Conservation (phyloP, 23 tunicate genomes). For the Clavelina lepadiformis region DNA sequence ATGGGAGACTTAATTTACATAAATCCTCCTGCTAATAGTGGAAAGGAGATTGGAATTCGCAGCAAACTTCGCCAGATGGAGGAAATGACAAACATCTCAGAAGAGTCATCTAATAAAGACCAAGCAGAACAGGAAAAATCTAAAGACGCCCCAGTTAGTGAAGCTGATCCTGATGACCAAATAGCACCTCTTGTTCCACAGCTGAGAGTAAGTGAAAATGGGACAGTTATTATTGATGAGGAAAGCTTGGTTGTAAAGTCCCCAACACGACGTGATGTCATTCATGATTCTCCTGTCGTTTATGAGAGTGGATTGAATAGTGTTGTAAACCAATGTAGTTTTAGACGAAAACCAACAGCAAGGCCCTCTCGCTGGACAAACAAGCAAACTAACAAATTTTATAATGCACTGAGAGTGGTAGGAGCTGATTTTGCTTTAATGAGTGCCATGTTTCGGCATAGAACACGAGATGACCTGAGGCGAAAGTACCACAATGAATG, state of each 20-base stretch:
- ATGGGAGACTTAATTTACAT: conserved; percentile 83
- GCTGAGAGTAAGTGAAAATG: conserved; percentile 74
- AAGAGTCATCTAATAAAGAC: conserved; percentile 4
- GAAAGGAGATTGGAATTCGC: conserved; percentile 53
- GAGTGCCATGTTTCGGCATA: conserved; percentile 80
- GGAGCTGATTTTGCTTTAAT: conserved; percentile 82
- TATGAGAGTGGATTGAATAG: conserved; percentile 50
- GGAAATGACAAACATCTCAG: conserved; percentile 1
- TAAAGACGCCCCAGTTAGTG: too few species aligned
- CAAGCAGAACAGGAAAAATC: conserved; percentile 14
- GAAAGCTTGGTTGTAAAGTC: conserved; percentile 68
- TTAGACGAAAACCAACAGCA: conserved; percentile 30
- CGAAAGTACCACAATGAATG: conserved; percentile 56
- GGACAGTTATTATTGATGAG: conserved; percentile 70
- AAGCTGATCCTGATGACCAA: neutral
- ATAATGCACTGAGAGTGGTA: conserved; percentile 56
- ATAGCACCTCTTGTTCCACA: conserved; percentile 56
- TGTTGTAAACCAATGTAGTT: conserved; percentile 40
- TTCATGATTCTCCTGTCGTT: conserved; percentile 33
- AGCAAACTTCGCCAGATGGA: conserved; percentile 28
- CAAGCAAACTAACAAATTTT: conserved; percentile 67
- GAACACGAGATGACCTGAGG: conserved; percentile 54
- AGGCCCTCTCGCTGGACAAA: conserved; percentile 45
- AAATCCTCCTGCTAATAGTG: conserved; percentile 57
- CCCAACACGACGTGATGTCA: conserved; percentile 21